phyloP scores from a whole-genome alignment of 2,113 vertebrate genomes.

The Columbina picui region DNA sequence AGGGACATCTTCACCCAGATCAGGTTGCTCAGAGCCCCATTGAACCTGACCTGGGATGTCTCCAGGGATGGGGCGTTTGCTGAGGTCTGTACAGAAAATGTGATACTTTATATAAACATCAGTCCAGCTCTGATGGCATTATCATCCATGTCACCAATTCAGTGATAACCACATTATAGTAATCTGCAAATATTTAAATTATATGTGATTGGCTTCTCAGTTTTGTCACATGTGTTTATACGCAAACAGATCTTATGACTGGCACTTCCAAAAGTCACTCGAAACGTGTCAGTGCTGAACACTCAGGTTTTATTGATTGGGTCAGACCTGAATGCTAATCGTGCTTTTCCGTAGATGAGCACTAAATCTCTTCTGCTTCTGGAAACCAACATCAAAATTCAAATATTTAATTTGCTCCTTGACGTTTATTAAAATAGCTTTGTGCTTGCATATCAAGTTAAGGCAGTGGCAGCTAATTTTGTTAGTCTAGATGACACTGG shows the following conservation, averaged over 20 bases:
- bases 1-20: too few species aligned
- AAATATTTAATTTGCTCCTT: constrained; percentile 67
- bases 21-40: too few species aligned
- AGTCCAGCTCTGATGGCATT: not conserved
- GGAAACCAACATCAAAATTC: constrained; percentile 49
- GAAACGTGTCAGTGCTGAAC: not conserved
- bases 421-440: constrained; percentile 67
- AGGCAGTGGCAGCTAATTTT: constrained; percentile 17
- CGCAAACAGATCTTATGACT: constrained; percentile 15
- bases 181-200: constrained; percentile 30
- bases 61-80: too few species aligned
- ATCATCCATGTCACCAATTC: not conserved
- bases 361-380: constrained; percentile 16
- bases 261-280: not conserved
- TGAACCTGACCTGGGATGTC: too few species aligned
- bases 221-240: constrained; percentile 33
- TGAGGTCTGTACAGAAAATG: too few species aligned
- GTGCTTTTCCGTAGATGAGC: not conserved
- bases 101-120: not conserved
- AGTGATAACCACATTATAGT: not conserved
- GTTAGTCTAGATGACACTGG: not conserved
- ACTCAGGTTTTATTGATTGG: not conserved
- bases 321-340: constrained; percentile 50
- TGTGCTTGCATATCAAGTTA: constrained; percentile 44
- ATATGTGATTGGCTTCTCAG: not conserved